Base-by-base conservation (phyloP, 1,140 invertebrate species). In the Dendroctonus valens region DNA sequence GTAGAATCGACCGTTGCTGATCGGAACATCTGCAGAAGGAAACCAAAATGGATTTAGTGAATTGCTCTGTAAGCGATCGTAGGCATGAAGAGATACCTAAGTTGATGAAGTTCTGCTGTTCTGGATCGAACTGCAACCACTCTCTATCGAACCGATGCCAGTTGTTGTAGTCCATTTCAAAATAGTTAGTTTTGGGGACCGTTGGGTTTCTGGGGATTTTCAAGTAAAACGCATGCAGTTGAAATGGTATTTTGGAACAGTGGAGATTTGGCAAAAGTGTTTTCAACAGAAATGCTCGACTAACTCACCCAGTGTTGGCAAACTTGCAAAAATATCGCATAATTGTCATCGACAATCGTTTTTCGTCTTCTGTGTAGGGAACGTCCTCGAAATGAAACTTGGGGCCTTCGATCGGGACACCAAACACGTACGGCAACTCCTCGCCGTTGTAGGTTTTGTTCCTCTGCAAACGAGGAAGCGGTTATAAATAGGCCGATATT, bases 281-380 rank as follows among this genome's bases (percentile, higher is more conserved):
- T 7, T 53, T 69, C 44, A 46, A 59, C 5, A 41, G 12, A 37
- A 58, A 59, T 59, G 11, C 7, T 46, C 8, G 1, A 3, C 26
- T 1, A 26, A 64, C 81, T 82, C 79, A 91, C 92, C 92, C 92
- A 50, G 87, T 89, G 79, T 92, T 90, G 3, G 90, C 92, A 76
- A 96, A 96, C 78, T 94, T 95, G 41, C 89, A 88, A 89, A 91
- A 94, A 78, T 91, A 88, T 67, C 86, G 85, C 90, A 95, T 94
- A 63, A 94, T 85, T 12, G 88, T 85, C 80, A 92, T 88, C 42
- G 91, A 91, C 59, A 95, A 83, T 9, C 90, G 81, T 71, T 85
- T 86, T 79, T 96, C 93, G 49, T 87, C 81, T 57, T 83, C 82
- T 42, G 86, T 90, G 78, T 91, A 95, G 67, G 87, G 84, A 39